phyloP scores from a whole-genome alignment of 1,140 invertebrate species.

The Choristoneura fumiferana region DNA sequence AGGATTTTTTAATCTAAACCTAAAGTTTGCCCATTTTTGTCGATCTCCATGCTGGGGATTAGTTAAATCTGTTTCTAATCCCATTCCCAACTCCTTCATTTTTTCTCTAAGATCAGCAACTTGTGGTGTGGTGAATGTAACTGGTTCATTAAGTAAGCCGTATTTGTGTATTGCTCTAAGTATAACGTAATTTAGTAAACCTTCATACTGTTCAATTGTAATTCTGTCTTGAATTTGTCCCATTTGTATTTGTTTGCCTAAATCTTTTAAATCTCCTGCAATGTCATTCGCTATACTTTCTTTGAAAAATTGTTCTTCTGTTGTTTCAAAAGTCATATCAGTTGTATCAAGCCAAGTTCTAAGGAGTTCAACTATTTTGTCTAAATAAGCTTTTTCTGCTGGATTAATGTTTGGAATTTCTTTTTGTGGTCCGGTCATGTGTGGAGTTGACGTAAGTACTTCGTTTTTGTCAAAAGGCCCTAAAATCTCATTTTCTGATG shows the following conservation, averaged over 20 bases:
- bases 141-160: neutral
- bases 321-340: slow-evolving; percentile 25
- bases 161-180: neutral
- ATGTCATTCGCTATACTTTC: slow-evolving; percentile 21
- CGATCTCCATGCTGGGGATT: slow-evolving; percentile 28
- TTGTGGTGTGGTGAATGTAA: neutral
- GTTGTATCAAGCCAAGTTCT: slow-evolving; percentile 39
- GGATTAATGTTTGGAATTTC: slow-evolving; percentile 25
- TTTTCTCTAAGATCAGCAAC: neutral
- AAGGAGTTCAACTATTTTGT: slow-evolving; percentile 31
- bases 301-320: slow-evolving; percentile 20
- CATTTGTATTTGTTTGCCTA: slow-evolving; percentile 29
- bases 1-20: slow-evolving; percentile 21
- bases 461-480: neutral
- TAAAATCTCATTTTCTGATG: neutral
- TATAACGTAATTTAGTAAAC: neutral
- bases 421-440: slow-evolving; percentile 25
- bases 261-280: slow-evolving; percentile 24
- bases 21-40: slow-evolving; percentile 26
- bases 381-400: slow-evolving; percentile 34
- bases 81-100: neutral
- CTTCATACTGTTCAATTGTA: neutral
- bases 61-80: slow-evolving; percentile 23
- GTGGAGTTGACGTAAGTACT: slow-evolving; percentile 27
- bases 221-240: slow-evolving; percentile 22